These are phyloP conservation scores for Sander vitreus DNA, from an alignment of 2,113 vertebrate species.

Conservation along the genomic window DNA sequence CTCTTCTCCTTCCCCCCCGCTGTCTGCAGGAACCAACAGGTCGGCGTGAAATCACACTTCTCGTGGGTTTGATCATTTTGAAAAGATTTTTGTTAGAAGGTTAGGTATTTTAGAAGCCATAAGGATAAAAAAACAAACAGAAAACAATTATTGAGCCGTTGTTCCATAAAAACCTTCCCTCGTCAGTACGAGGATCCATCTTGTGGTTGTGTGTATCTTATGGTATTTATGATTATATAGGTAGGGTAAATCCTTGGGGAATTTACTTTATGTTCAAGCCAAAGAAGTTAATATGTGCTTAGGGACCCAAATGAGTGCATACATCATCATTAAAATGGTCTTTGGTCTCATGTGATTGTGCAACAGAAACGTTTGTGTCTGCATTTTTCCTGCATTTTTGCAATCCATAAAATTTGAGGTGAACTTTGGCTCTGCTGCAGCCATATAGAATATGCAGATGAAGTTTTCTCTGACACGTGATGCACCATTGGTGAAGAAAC, in stretches of 20 bases:
- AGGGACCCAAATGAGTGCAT: background rate
- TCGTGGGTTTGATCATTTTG: background rate
- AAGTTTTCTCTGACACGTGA: background rate
- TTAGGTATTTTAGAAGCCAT: too few species aligned
- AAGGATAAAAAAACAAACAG: background rate
- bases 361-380: background rate
- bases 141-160: background rate
- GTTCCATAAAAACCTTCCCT: background rate
- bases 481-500: background rate
- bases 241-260: background rate
- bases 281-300: background rate
- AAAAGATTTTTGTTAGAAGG: background rate
- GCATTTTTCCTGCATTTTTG: background rate
- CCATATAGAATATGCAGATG: background rate
- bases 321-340: background rate
- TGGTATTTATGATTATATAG: background rate
- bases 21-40: conserved; percentile 68
- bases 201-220: too few species aligned
- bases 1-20: conserved; percentile 75
- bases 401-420: background rate
- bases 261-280: background rate
- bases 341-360: background rate
- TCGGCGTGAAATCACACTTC: background rate
- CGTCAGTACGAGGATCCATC: background rate
- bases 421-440: background rate